Base-by-base conservation (phyloP, 2,113 vertebrate species). In the Myotis davidii region DNA sequence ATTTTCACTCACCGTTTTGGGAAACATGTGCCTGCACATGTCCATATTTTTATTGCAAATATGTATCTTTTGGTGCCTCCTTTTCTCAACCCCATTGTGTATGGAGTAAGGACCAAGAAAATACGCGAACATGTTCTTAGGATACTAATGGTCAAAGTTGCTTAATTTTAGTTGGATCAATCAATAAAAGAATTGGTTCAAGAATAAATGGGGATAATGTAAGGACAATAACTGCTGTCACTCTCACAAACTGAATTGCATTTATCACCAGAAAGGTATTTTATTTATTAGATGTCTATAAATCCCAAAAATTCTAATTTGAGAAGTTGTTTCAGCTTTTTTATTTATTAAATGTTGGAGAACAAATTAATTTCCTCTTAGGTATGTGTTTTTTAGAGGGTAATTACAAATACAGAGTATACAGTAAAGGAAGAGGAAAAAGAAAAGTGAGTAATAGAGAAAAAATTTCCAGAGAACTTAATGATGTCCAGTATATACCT, bases 21-120 rank as follows among this genome's bases (percentile, higher is more conserved):
- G 4, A 85, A 97, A 45, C 83, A 90, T 11, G 85, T 97, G 9
- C 86, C 95, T 20, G 52, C 85, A 0, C 89, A 96, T 45, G 18
- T 96, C 21, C 96, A 94, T 34, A 93, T 97, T 87, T 74, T 94
- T 20, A 92, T 96, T 77, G 97, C 93, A 39, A 87, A 97, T 70
- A 84, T 97, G 48, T 98, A 98, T 45, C 59, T 97, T 37, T 93
- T 97, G 61, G 85, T 95, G 6, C 94, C 97, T 12, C 93, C 97
- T 27, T 94, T 97, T 67, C 86, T 96, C 34, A 97, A 97, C 39
- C 93, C 93, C 12, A 94, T 90, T 32, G 94, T 94, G 3, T 97
- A 96, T 32, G 89, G 96, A 74, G 76, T 97, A n/a, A 95, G 95
- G 65, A 96, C 96, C 9, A 94, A 96, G 61, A 92, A 96, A 69